phyloP scores from a whole-genome alignment of 2,888 invertebrate species.

The Eupithecia pulchellata region DNA sequence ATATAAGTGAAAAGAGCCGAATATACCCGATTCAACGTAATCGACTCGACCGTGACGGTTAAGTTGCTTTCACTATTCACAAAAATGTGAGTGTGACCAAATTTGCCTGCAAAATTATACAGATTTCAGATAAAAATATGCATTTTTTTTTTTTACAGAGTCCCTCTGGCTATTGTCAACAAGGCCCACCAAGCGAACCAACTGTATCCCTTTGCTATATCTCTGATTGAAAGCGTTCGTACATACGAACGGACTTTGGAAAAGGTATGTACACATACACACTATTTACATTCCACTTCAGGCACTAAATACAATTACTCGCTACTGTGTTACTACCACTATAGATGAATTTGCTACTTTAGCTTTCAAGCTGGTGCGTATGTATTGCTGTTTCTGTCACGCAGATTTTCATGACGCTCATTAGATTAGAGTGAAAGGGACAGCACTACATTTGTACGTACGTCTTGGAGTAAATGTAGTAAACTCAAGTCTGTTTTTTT shows the following conservation, averaged over 20 bases:
- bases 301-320: constrained; percentile 69
- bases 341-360: constrained; percentile 34
- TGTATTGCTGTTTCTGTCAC: constrained; percentile 21
- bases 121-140: too few relatives aligned
- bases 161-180: constrained; percentile 98
- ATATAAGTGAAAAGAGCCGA: not conserved
- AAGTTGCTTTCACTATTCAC: not conserved
- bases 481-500: constrained; percentile 21
- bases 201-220: constrained; percentile 99
- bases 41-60: not conserved
- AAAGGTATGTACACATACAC: constrained; percentile 88
- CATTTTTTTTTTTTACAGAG: constrained; percentile 84
- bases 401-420: constrained; percentile 6
- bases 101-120: not conserved
- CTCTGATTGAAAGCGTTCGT: constrained; percentile 97
- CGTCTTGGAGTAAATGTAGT: constrained; percentile 15
- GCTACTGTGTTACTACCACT: constrained; percentile 64
- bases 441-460: constrained; percentile 9
- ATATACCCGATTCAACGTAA: not conserved
- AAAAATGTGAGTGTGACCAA: not conserved
- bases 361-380: not conserved
- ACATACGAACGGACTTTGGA: constrained; percentile 98
- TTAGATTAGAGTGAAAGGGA: constrained; percentile 26
- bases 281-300: constrained; percentile 48
- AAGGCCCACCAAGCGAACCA: constrained; percentile 99